phyloP scores from a whole-genome alignment of 2,113 vertebrate species.

The Chelonoidis abingdonii region DNA sequence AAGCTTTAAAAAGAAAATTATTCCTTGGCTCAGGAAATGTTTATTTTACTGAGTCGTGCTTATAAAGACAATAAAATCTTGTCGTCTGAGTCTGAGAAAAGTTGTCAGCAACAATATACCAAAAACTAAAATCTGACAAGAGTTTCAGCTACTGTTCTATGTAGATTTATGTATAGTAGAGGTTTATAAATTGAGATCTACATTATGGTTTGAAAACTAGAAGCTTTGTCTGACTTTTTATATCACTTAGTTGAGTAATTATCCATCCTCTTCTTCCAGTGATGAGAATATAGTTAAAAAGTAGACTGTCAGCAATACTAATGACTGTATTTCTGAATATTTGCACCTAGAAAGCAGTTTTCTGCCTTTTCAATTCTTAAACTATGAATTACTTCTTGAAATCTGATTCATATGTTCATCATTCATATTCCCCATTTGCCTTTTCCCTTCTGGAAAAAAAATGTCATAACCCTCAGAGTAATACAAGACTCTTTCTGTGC shows the following conservation, averaged over 20 bases:
- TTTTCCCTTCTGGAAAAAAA: conserved; percentile 38
- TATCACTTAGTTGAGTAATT: conserved; percentile 45
- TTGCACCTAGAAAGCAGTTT: conserved; percentile 62
- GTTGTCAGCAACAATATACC: conserved; percentile 14
- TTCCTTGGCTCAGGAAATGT: conserved; percentile 11
- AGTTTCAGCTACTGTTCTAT: background rate
- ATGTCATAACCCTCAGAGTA: conserved; percentile 36
- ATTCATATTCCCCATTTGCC: conserved; percentile 36
- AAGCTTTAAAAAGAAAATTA: conserved; percentile 23
- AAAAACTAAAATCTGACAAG: background rate
- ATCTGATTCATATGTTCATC: conserved; percentile 64
- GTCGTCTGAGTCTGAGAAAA: background rate
- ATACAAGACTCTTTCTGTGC: conserved; percentile 42
- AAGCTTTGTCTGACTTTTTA: conserved; percentile 54
- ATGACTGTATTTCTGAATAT: conserved; percentile 56
- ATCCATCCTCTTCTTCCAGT: background rate
- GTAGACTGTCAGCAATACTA: conserved; percentile 40
- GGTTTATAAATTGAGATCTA: conserved; percentile 7
- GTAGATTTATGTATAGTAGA: background rate
- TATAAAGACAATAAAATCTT: conserved; percentile 37
- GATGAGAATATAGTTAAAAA: conserved; percentile 31
- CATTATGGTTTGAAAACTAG: conserved; percentile 44
- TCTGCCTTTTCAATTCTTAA: conserved; percentile 43
- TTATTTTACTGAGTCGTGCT: background rate
- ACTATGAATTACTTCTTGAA: conserved; percentile 51